Evolutionary conservation across 1,140 invertebrate genomes (phyloP).

Genomic region (Nasonia vitripennis): DNA sequence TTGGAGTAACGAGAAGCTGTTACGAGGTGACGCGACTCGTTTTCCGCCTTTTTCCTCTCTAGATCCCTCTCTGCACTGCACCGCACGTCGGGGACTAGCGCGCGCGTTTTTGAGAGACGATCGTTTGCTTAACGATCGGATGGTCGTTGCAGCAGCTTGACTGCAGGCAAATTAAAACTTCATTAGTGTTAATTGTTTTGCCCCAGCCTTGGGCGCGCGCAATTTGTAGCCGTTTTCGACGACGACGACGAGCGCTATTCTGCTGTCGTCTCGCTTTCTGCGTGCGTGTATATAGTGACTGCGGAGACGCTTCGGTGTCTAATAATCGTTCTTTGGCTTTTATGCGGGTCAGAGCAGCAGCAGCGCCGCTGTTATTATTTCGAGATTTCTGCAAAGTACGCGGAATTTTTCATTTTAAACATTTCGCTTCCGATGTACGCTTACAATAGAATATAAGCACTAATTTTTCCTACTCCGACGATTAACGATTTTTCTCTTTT

Average conservation of each 20-base stretch:
- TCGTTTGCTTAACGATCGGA: conserved; percentile 16
- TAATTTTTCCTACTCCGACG: conserved; percentile 11
- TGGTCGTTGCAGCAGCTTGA: not conserved
- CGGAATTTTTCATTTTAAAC: not conserved
- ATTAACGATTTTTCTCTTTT: conserved; percentile 19
- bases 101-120: not conserved
- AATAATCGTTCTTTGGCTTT: conserved; percentile 18
- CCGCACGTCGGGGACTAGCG: not conserved
- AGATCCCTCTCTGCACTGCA: not conserved
- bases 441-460: not conserved
- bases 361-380: not conserved
- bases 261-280: not conserved
- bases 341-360: conserved; percentile 5
- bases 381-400: conserved; percentile 8
- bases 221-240: conserved; percentile 31
- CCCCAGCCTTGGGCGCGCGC: not conserved
- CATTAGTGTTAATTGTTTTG: conserved; percentile 48
- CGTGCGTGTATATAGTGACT: not conserved
- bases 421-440: no score
- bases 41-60: not conserved
- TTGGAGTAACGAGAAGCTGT: conserved; percentile 58
- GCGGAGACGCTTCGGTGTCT: not conserved
- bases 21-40: conserved; percentile 22
- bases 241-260: conserved; percentile 11
- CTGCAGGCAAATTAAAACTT: conserved; percentile 46